Percentiles rank a stretch among this genome's conserved stretches.
Conservation (phyloP, 2,888 invertebrate species). For the Caenorhabditis afra region DNA sequence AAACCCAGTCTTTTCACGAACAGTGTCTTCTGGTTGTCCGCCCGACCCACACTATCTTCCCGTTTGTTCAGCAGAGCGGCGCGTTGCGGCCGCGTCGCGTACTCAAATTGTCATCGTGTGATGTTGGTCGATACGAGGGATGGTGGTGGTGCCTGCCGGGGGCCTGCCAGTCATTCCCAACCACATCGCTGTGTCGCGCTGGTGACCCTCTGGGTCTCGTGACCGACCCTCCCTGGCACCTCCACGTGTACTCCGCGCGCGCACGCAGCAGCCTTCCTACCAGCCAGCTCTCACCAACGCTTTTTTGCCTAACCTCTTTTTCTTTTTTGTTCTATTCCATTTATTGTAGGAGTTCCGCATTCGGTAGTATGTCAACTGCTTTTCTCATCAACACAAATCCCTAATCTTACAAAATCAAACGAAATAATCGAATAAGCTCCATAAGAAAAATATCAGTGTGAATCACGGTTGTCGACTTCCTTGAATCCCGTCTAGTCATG, state of each 20-base stretch:
- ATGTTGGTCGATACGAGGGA: conserved; percentile 40
- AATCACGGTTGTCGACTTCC: neutral
- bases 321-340: neutral
- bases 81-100: conserved; percentile 57
- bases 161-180: conserved; percentile 32
- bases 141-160: conserved; percentile 34
- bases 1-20: conserved; percentile 18
- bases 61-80: conserved; percentile 53
- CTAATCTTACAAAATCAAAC: conserved; percentile 20
- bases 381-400: conserved; percentile 23
- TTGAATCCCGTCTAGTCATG: neutral
- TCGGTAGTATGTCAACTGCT: conserved; percentile 7
- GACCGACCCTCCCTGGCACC: neutral
- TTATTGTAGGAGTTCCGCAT: neutral
- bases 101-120: conserved; percentile 61
- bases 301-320: neutral
- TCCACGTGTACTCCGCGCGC: conserved; percentile 36
- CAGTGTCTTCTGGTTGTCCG: conserved; percentile 31
- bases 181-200: conserved; percentile 14
- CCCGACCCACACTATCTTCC: conserved; percentile 12
- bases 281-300: conserved; percentile 18
- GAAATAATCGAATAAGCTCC: conserved; percentile 33
- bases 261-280: neutral
- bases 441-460: neutral
- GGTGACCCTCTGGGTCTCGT: conserved; percentile 10